Percentiles rank a stretch among this genome's conserved stretches.
Evolutionary conservation across 2,888 invertebrate genomes (phyloP).

Genomic region (Lithosia quadra): DNA sequence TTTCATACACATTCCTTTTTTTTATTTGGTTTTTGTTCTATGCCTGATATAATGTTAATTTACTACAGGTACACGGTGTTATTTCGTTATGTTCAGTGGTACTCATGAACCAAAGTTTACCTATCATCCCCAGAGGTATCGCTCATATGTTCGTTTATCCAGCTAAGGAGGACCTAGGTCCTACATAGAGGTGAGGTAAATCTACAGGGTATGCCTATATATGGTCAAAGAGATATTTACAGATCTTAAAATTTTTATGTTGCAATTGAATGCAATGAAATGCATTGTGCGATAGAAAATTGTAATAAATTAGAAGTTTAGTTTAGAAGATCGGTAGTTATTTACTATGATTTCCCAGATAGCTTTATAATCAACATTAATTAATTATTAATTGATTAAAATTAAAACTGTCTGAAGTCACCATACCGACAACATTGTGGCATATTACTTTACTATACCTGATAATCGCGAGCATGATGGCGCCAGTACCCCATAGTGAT

Average conservation of each 20-base stretch:
- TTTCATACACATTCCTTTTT: conserved; percentile 14
- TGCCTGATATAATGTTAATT: conserved; percentile 12
- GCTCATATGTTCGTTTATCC: not conserved
- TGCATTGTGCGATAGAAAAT: too few species aligned
- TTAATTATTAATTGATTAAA: not conserved
- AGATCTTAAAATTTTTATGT: too few species aligned
- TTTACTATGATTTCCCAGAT: too few species aligned
- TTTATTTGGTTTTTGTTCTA: conserved; percentile 21
- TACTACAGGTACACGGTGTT: not conserved
- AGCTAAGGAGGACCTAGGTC: not conserved
- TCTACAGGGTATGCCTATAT: not conserved
- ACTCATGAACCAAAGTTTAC: not conserved
- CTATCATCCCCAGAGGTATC: not conserved
- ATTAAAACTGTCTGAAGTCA: not conserved
- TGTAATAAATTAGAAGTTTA: too few species aligned
- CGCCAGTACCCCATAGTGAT: not conserved
- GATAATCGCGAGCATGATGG: not conserved
- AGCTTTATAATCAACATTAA: not conserved
- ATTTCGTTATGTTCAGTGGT: not conserved
- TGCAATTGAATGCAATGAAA: too few species aligned
- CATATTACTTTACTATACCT: not conserved
- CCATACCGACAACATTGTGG: not conserved
- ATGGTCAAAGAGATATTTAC: too few species aligned
- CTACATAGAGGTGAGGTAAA: not conserved
- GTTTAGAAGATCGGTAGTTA: too few species aligned